Evolutionary conservation across 2,888 invertebrate genomes (phyloP), one percentile per base, ranked within the genome.

Genomic region (Girardia tigrina): DNA sequence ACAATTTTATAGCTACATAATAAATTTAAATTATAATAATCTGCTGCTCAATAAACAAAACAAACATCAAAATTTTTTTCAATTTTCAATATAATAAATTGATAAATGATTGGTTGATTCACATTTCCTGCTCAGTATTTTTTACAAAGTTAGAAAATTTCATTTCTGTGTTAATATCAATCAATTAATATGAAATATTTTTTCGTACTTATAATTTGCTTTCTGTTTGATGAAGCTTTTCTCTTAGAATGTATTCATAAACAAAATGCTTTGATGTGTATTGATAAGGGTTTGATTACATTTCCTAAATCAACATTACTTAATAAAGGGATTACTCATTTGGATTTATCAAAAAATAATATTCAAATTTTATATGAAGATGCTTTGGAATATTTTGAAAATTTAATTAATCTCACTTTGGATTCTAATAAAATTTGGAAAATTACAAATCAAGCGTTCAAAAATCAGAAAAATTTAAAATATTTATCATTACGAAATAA

Each of bases 311-410:
- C 56, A 56, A 56, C 4, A 20, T 56, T 8, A 6, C 6, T 56
- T 16, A 56, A 16, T n/a, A 56, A 56, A 56, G 56, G 23, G 6
- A 56, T 56, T 8, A n/a, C n/a, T 12, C n/a, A 20, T 12, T 8
- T 56, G 56, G 56, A 56, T 56, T 56, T 56, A n/a, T 56, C 56
- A 23, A 56, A 56, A n/a, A 56, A 56, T 23, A 56, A 56, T 56
- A 56, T 56, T 16, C 56, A 23, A 56, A 56, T 56, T 56, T 23
- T 56, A n/a, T 56, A 56, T 56, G 56, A 56, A 56, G 56, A 56
- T 56, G 56, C 56, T 8, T 56, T 56, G n/a, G 56, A 56, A 4
- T 56, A 56, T 56, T 56, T 56, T 16, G 56, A 56, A 56, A 56
- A 56, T 56, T 56, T 56, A 16, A 8, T 4, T 12, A 56, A 56